Conservation (phyloP, 2,113 vertebrate species). For the Syrrhaptes paradoxus region DNA sequence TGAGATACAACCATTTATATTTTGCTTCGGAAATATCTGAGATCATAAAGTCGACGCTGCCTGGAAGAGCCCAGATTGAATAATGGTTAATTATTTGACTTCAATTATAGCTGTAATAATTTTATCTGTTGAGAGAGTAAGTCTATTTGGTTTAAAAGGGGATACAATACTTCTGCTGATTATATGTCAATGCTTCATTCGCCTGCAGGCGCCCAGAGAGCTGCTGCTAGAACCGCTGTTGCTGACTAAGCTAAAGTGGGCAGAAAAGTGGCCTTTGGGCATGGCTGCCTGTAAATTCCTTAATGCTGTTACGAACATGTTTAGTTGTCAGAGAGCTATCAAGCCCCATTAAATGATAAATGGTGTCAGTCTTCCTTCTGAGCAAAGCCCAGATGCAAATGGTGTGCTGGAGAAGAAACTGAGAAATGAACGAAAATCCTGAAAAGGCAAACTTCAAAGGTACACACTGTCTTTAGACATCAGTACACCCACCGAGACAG, state of each 20-base stretch:
- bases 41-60: background rate
- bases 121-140: background rate
- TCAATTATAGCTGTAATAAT: background rate
- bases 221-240: background rate
- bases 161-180: background rate
- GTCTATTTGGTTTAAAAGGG: background rate
- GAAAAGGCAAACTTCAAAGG: constrained; percentile 29
- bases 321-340: constrained; percentile 46
- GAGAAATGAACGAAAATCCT: background rate
- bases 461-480: background rate
- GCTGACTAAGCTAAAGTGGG: constrained; percentile 31
- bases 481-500: background rate
- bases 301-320: constrained; percentile 20
- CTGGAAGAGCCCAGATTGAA: background rate
- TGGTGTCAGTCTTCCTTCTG: background rate
- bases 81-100: background rate
- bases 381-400: constrained; percentile 37
- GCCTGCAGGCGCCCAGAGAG: background rate
- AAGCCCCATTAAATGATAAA: constrained; percentile 38
- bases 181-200: background rate
- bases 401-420: background rate
- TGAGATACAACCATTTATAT: background rate
- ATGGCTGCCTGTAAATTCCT: constrained; percentile 31
- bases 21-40: background rate
- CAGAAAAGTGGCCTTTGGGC: constrained; percentile 22